phyloP scores from a whole-genome alignment of 2,113 vertebrate species.

The Azemiops feae region DNA sequence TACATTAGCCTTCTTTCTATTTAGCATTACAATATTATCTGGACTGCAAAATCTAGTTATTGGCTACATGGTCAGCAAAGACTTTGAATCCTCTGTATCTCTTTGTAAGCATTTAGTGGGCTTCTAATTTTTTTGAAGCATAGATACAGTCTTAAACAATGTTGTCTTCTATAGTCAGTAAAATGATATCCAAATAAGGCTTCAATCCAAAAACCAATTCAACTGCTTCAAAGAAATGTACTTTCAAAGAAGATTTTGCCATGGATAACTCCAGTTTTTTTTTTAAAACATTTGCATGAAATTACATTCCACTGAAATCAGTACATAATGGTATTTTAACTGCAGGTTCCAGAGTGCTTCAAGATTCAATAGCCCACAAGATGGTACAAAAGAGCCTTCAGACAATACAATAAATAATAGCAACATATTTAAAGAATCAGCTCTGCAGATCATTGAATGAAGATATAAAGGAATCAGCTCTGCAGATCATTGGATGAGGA shows the following conservation, averaged over 20 bases:
- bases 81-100: not conserved
- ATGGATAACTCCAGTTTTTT: not conserved
- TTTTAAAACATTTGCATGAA: not conserved
- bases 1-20: not conserved
- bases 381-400: too few relatives aligned
- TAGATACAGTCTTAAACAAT: not conserved
- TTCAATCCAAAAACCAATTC: not conserved
- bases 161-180: not conserved
- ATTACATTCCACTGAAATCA: not conserved
- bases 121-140: not conserved
- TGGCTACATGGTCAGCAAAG: not conserved
- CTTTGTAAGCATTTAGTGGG: not conserved
- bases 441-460: not conserved
- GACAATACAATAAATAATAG: not conserved
- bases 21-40: not conserved
- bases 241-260: not conserved
- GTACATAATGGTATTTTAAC: not conserved
- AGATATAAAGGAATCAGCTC: not conserved
- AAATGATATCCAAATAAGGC: not conserved
- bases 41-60: not conserved
- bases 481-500: not conserved
- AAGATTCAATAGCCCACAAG: not conserved
- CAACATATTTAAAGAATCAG: not conserved
- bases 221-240: not conserved
- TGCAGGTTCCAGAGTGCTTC: too few relatives aligned